These are phyloP conservation scores for Leguminivora glycinivorella DNA, from an alignment of 1,140 invertebrate species.

Conservation along the genomic window DNA sequence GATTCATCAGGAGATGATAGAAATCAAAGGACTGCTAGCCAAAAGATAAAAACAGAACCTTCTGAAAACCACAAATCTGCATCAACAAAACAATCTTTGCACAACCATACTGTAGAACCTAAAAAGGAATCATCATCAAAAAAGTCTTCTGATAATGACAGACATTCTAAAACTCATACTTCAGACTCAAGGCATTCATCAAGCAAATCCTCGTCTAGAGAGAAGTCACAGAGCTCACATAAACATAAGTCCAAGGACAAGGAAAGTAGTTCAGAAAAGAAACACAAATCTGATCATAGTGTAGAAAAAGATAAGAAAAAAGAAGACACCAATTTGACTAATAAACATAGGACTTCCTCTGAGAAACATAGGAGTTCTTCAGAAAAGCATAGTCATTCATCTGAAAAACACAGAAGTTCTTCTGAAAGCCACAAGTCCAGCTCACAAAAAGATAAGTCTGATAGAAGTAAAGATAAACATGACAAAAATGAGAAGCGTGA, in stretches of 20 bases:
- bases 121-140: constrained; percentile 53
- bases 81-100: constrained; percentile 50
- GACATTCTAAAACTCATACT: constrained; percentile 46
- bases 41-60: constrained; percentile 44
- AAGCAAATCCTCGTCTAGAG: constrained; percentile 50
- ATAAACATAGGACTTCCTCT: constrained; percentile 35
- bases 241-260: constrained; percentile 49
- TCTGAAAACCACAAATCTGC: constrained; percentile 41
- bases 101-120: constrained; percentile 41
- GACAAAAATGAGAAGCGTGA: constrained; percentile 40
- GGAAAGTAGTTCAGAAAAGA: constrained; percentile 45
- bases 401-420: constrained; percentile 42
- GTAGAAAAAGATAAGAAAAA: constrained; percentile 50
- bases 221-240: constrained; percentile 50
- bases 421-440: constrained; percentile 41
- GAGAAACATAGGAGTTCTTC: constrained; percentile 42
- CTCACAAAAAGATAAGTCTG: constrained; percentile 35
- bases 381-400: constrained; percentile 46
- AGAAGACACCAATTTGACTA: constrained; percentile 40
- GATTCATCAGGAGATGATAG: constrained; percentile 55
- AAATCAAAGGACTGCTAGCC: constrained; percentile 45
- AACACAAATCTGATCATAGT: constrained; percentile 46
- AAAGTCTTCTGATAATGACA: constrained; percentile 46
- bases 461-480: constrained; percentile 41
- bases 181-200: constrained; percentile 46